phyloP scores from a whole-genome alignment of 2,888 invertebrate species.

The Limnephilus marmoratus region DNA sequence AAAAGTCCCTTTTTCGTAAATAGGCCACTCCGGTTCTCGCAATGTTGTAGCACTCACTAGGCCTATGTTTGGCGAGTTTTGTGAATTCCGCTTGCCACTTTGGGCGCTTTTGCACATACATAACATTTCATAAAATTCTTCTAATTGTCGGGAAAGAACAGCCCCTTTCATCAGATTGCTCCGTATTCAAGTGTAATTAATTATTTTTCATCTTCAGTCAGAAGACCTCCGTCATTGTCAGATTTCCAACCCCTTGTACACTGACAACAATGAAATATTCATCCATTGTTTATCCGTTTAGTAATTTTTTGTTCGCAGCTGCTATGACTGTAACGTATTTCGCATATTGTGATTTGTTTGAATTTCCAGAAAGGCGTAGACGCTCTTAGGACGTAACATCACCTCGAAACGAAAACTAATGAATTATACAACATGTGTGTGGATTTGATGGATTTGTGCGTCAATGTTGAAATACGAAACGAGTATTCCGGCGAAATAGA shows the following conservation, averaged over 20 bases:
- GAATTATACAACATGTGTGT: not conserved
- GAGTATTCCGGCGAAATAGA: not conserved
- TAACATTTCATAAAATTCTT: conserved; percentile 9
- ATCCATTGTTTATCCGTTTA: conserved; percentile 36
- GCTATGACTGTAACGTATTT: conserved; percentile 24
- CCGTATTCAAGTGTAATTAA: conserved; percentile 55
- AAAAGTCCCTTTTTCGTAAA: no score
- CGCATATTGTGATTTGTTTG: conserved; percentile 8
- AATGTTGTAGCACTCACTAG: not conserved
- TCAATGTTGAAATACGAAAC: not conserved
- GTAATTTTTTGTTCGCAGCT: conserved; percentile 24
- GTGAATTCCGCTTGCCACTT: not conserved
- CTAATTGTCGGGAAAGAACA: not conserved
- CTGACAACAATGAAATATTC: conserved; percentile 32
- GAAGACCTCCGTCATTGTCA: conserved; percentile 59
- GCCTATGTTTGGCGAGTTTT: not conserved
- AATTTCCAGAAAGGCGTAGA: conserved; percentile 15
- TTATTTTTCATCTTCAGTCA: conserved; percentile 54
- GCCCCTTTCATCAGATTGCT: conserved; percentile 42
- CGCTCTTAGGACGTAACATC: not conserved
- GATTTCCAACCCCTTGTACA: conserved; percentile 48
- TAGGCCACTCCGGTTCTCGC: no score
- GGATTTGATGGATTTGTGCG: not conserved
- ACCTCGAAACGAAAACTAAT: not conserved
- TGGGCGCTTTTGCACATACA: not conserved